Conservation (phyloP, 2,888 invertebrate species). For the Tenthredo distinguenda region DNA sequence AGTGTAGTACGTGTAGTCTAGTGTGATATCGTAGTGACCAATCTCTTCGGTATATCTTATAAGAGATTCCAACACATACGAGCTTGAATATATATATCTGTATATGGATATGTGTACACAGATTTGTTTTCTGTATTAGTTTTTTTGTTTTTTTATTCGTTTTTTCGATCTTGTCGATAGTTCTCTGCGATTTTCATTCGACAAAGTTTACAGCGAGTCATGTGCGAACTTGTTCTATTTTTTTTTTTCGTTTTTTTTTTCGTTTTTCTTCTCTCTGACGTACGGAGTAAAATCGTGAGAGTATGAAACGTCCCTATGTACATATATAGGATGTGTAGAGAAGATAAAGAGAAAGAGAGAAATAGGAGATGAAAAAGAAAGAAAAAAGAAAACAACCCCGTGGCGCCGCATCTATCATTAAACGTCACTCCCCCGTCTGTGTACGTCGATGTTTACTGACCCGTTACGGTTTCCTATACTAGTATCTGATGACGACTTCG, state of each 20-base stretch:
- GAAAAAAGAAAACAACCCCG: neutral
- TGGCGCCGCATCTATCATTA: constrained; percentile 45
- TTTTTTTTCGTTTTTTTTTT: too few species aligned
- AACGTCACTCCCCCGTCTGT: constrained; percentile 25
- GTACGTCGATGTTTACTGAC: constrained; percentile 14
- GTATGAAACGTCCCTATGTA: neutral
- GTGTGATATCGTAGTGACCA: neutral
- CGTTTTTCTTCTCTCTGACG: too few species aligned
- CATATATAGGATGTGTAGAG: too few species aligned
- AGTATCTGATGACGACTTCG: neutral
- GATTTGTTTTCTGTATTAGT: too few species aligned
- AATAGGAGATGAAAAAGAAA: neutral
- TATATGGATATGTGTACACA: too few species aligned
- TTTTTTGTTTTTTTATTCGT: too few species aligned
- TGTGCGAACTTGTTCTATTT: too few species aligned
- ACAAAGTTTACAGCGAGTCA: too few species aligned
- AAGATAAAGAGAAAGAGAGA: neutral
- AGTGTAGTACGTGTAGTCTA: neutral
- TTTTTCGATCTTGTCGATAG: too few species aligned
- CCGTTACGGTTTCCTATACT: neutral
- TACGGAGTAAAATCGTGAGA: too few species aligned
- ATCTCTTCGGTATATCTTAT: neutral
- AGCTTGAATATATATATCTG: too few species aligned
- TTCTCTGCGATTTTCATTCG: too few species aligned
- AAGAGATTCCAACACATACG: neutral